Evolutionary conservation across 2,113 vertebrate genomes (phyloP).

Genomic region (Mesitornis unicolor): DNA sequence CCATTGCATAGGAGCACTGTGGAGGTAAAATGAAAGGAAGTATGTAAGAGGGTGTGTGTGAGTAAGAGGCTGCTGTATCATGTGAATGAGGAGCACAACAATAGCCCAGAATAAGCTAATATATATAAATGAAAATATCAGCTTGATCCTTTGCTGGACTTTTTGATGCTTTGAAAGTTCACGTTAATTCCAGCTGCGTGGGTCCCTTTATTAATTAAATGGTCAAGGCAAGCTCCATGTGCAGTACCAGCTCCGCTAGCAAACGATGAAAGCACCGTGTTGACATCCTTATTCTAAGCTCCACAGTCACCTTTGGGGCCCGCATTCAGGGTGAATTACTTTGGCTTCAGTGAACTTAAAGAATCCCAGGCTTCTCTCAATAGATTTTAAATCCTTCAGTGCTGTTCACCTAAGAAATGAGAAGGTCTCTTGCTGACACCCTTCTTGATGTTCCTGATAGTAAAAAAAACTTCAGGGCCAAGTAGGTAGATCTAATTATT

Average conservation of each 20-base stretch:
- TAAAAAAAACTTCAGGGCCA: slow-evolving; percentile 5
- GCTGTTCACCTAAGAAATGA: slow-evolving; percentile 54
- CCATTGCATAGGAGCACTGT: slow-evolving; percentile 17
- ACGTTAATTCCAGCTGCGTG: slow-evolving; percentile 59
- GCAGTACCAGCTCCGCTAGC: slow-evolving; percentile 18
- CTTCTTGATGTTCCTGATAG: slow-evolving; percentile 56
- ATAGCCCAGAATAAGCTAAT: slow-evolving; percentile 55
- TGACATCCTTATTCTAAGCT: slow-evolving; percentile 61
- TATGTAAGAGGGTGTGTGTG: not conserved
- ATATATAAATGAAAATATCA: slow-evolving; percentile 71
- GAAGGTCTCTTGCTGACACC: slow-evolving; percentile 34
- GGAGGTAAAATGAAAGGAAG: slow-evolving; percentile 56
- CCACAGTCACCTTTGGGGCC: slow-evolving; percentile 52
- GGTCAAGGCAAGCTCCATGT: slow-evolving; percentile 60
- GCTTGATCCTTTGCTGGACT: slow-evolving; percentile 49
- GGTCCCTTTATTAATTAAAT: slow-evolving; percentile 70
- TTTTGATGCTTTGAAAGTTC: slow-evolving; percentile 69
- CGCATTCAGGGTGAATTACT: slow-evolving; percentile 65
- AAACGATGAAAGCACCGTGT: slow-evolving; percentile 54
- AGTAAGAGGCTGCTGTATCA: slow-evolving; percentile 37
- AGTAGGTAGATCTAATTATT: slow-evolving; percentile 62
- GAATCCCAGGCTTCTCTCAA: slow-evolving; percentile 51
- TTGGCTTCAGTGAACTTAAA: slow-evolving; percentile 59
- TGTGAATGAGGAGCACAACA: slow-evolving; percentile 34
- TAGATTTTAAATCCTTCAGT: slow-evolving; percentile 49